A percentile compares a stretch with the other conserved stretches of the same genome.
These are phyloP conservation scores for Sepiola atlantica DNA, from an alignment of 2,888 invertebrate species.

Conservation along the genomic window DNA sequence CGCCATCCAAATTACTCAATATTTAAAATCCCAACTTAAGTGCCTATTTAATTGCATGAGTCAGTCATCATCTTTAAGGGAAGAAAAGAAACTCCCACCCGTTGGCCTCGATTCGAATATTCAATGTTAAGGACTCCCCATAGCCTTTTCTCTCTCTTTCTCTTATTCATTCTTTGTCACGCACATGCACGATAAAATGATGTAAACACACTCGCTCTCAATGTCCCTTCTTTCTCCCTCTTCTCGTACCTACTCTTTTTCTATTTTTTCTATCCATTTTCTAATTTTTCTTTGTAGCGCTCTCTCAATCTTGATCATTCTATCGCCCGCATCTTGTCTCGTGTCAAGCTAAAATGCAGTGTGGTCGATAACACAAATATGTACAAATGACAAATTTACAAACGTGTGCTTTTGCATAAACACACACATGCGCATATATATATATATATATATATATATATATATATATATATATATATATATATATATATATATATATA, in stretches of 20 bases:
- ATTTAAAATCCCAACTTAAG: constrained; percentile 32
- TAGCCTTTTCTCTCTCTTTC: not conserved
- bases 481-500: too few relatives aligned
- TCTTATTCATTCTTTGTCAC: too few relatives aligned
- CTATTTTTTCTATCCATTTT: too few relatives aligned
- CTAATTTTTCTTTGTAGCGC: not conserved
- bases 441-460: too few relatives aligned
- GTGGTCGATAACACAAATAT: not conserved
- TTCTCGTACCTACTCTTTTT: not conserved
- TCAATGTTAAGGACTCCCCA: not conserved
- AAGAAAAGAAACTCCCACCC: not conserved
- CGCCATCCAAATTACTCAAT: not conserved
- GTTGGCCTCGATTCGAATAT: not conserved
- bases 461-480: too few relatives aligned
- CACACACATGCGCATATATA: too few relatives aligned
- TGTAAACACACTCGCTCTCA: not conserved
- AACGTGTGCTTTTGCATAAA: not conserved
- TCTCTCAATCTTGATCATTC: not conserved
- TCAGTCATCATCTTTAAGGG: constrained; percentile 32
- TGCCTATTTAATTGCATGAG: constrained; percentile 32
- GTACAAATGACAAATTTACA: not conserved
- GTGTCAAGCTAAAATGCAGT: not conserved
- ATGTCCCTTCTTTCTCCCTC: not conserved
- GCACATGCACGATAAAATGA: too few relatives aligned
- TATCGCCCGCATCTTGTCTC: constrained; percentile 5